Evolutionary conservation across 2,113 vertebrate genomes (phyloP), one percentile per base, ranked within the genome.

Genomic region (Gobiocypris rarus): DNA sequence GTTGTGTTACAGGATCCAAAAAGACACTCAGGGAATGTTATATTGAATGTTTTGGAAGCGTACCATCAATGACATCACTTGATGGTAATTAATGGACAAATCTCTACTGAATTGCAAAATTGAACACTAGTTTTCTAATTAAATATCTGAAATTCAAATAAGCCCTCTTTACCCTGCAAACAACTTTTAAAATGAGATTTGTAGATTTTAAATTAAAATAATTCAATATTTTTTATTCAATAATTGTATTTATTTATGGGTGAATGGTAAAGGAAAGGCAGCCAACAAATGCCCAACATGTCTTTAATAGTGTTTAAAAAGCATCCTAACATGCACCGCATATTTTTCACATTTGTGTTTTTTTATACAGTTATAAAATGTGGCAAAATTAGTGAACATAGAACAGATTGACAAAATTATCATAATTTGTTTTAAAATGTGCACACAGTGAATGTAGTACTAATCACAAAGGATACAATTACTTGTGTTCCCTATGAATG

Each of bases 11-110:
- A 28, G 31, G 59, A 76, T 77, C 24, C 52, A 65, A 61, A 76
- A 75, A 76, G 61, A 76, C 28, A 56, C 45, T 83, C 41, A 13
- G 41, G 69, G 56, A 82, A 73, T 31, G n/a, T 43, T 74, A 56
- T 48, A 13, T 19, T n/a, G 5, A 58, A 41, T 73, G 31, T 28
- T 59, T 73, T 28, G 19, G 22, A 69, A 83, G 28, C 10, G 3
- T 67, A 17, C 48, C 31, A 22, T 52, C 43, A 26, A 7, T 54
- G 22, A 77, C 61, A 13, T 48, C 59, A 76, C 31, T 43, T 15
- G 11, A 26, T 11, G n/a, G 22, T 48, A 13, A 48, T 24, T 73
- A 48, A 48, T 14, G n/a, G 70, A 45, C 67, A n/a, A 73, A 45
- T 73, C 38, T 71, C 10, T 6, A 43, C 38, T 70, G 9, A 11